Base-by-base conservation (phyloP, 37 sponge, comb jelly and placozoan species). In the Cladorhizidae sp. region DNA sequence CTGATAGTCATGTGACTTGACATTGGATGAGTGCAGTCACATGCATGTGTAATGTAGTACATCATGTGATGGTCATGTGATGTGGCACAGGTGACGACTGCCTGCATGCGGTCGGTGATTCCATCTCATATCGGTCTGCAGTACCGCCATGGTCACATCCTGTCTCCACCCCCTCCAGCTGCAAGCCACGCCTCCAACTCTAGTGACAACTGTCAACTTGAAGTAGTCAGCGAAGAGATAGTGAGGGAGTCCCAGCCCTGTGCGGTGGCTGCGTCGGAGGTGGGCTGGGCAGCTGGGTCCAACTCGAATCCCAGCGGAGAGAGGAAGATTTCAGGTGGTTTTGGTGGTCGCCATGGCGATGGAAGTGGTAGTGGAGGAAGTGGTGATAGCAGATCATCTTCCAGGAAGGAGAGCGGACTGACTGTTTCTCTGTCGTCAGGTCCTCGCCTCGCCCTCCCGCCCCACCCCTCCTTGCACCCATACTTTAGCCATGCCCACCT, bases 41-140 rank as follows among this genome's bases (percentile, higher is more conserved):
- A 8, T 37, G 9, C 51, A 25, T 28, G 28, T 28, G n/a, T n/a
- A n/a, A 11, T 39, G 38, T 6, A 31, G 40, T 38, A 35, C 7
- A 39, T 7, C 21, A 8, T 61, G 62, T n/a, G 15, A 52, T 5
- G 26, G 14, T 58, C 26, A 58, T 58, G 25, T 58, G 26, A 18
- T 67, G 21, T 38, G 51, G 9, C 28, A 8, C 79, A 64, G 67
- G 70, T 79, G n/a, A 79, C 80, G 15, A 56, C 70, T 21, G 51
- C 80, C 11, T 79, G 80, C 31, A 31, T 69, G 39, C 36, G 76
- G 2, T 2, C 58, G 40, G 33, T 57, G 20, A 58, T 21, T 7
- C 22, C 39, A 26, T 2, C 32, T 12, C 58, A 33, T 14, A 9
- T 15, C 55, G 12, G 11, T 26, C 20, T 57, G 21, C 58, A 52